Percentiles rank a stretch among this genome's conserved stretches.
Evolutionary conservation across 1,140 invertebrate species (phyloP).

Genomic region (Pachyrhynchus sulphureomaculatus): DNA sequence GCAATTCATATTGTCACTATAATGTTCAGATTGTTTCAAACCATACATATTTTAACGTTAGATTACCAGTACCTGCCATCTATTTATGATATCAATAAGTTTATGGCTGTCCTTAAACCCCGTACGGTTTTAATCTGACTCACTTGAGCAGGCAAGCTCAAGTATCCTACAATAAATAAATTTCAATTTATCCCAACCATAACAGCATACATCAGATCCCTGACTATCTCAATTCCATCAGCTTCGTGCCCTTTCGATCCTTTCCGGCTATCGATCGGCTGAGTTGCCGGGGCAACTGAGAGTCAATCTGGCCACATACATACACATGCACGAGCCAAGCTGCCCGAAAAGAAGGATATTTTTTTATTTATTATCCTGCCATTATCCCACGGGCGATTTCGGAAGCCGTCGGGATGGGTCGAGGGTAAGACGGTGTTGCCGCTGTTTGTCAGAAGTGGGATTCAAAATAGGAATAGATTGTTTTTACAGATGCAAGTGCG

Average conservation of each 20-base stretch:
- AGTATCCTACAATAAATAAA: not conserved
- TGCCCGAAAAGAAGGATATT: conserved; percentile 32
- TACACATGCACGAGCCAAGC: conserved; percentile 29
- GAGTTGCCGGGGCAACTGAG: conserved; percentile 21
- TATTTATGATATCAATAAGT: too few species aligned
- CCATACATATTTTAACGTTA: too few species aligned
- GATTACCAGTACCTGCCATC: too few species aligned
- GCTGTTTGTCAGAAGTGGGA: too few species aligned
- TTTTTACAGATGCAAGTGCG: too few species aligned
- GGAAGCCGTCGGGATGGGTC: conserved; percentile 23
- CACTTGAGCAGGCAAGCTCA: too few species aligned
- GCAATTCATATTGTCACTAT: too few species aligned
- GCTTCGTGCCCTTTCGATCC: conserved; percentile 17
- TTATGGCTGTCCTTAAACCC: too few species aligned
- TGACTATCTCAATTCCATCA: conserved; percentile 4
- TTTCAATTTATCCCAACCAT: not conserved
- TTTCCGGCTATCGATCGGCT: conserved; percentile 32
- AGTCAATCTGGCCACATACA: conserved; percentile 34
- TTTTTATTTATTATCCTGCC: conserved; percentile 34
- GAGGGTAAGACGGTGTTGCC: conserved; percentile 2
- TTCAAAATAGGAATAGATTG: too few species aligned
- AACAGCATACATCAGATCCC: conserved; percentile 2
- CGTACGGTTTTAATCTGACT: too few species aligned
- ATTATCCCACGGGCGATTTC: conserved; percentile 31
- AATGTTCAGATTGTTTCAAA: too few species aligned